A percentile compares a stretch with the other conserved stretches of the same genome.
These are phyloP conservation scores for Euura lappo DNA, from an alignment of 1,140 invertebrate genomes.

Conservation along the genomic window DNA sequence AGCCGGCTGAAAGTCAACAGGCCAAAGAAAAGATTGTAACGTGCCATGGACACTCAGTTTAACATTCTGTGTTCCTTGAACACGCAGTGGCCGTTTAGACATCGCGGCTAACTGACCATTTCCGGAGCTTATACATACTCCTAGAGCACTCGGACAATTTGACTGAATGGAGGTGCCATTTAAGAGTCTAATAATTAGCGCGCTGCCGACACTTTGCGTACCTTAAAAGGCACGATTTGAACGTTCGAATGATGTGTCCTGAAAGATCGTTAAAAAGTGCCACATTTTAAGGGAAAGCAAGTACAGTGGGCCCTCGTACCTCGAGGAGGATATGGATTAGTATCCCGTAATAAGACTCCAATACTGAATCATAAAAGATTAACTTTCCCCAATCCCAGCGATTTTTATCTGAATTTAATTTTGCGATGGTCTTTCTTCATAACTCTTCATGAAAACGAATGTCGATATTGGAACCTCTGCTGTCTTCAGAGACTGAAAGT, in stretches of 20 bases:
- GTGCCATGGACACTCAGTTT: neutral
- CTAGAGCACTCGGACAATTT: neutral
- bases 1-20: neutral
- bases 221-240: no score
- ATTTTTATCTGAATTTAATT: neutral
- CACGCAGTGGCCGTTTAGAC: neutral
- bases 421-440: neutral
- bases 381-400: neutral
- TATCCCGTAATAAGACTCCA: neutral
- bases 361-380: neutral
- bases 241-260: neutral
- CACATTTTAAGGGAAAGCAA: neutral
- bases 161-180: constrained; percentile 5
- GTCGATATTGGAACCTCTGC: no score
- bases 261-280: neutral
- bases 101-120: neutral
- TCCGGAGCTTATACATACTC: neutral
- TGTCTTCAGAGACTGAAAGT: no score
- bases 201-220: neutral
- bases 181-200: constrained; percentile 2
- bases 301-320: neutral
- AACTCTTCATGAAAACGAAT: neutral
- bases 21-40: neutral
- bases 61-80: neutral
- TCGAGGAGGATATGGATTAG: neutral